A percentile compares a stretch with the other conserved stretches of the same genome.
These are phyloP conservation scores for Hyperopisus bebe DNA, from an alignment of 2,113 vertebrate species.

Conservation along the genomic window DNA sequence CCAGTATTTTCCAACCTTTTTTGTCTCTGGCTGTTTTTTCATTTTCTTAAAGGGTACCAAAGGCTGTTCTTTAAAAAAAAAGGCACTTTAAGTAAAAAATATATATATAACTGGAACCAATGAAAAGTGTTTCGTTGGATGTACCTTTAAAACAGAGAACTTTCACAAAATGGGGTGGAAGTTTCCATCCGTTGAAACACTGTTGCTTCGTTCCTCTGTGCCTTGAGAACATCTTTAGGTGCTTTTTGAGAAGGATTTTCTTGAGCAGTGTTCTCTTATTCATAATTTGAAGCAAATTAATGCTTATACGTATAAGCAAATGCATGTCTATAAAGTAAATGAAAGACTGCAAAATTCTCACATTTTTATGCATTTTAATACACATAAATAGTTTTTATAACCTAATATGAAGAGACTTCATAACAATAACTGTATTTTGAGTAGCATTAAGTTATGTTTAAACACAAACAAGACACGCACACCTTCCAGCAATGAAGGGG, in stretches of 20 bases:
- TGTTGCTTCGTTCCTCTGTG: neutral
- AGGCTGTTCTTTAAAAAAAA: neutral
- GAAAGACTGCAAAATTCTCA: neutral
- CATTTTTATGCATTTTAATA: neutral
- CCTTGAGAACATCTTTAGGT: neutral
- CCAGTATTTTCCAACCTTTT: conserved; percentile 64
- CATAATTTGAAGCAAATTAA: neutral
- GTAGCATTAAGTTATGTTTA: neutral
- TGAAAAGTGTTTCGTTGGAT: neutral
- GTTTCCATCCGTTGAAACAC: neutral
- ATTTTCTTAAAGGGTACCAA: conserved; percentile 3
- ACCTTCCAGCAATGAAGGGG: neutral
- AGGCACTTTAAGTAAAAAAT: neutral
- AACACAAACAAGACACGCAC: neutral
- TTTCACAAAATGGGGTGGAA: neutral
- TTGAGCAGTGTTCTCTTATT: conserved; percentile 66
- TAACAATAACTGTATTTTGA: neutral
- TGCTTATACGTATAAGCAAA: neutral
- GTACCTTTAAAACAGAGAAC: neutral
- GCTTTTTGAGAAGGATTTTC: conserved; percentile 58
- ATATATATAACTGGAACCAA: neutral
- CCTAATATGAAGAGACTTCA: neutral
- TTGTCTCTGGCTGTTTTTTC: conserved; percentile 47
- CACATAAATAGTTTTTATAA: neutral
- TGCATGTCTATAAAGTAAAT: neutral